These are phyloP conservation scores for Lipophrys pholis DNA, from an alignment of 2,113 vertebrate genomes.

Conservation along the genomic window DNA sequence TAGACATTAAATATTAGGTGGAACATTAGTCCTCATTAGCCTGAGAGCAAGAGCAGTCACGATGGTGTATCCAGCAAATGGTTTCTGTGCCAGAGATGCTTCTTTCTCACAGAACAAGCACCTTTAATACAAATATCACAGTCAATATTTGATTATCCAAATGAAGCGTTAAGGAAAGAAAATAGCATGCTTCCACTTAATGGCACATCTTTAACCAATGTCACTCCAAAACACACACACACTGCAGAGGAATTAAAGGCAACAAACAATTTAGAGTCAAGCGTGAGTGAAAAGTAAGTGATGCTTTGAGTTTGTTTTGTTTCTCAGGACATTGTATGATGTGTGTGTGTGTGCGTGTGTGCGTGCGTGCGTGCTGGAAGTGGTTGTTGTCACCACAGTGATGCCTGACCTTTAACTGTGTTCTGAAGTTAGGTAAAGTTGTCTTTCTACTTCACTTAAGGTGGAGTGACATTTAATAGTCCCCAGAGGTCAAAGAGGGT, in stretches of 20 bases:
- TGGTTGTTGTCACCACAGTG: slow-evolving; percentile 62
- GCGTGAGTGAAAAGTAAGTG: background rate
- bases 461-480: slow-evolving; percentile 85
- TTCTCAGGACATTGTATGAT: background rate
- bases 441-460: slow-evolving; percentile 84
- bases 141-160: slow-evolving; percentile 64
- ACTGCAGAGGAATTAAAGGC: no score
- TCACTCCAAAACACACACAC: no score
- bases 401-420: slow-evolving; percentile 82
- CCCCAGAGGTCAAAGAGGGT: slow-evolving; percentile 81
- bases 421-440: slow-evolving; percentile 82
- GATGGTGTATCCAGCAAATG: slow-evolving; percentile 55
- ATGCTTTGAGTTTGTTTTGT: slow-evolving; percentile 38
- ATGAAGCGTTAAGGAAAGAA: slow-evolving; percentile 66
- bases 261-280: no score
- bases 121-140: slow-evolving; percentile 79
- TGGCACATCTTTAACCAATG: no score
- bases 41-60: slow-evolving; percentile 45
- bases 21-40: slow-evolving; percentile 79
- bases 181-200: slow-evolving; percentile 26
- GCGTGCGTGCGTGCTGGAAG: slow-evolving; percentile 35
- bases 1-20: slow-evolving; percentile 59
- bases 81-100: slow-evolving; percentile 42
- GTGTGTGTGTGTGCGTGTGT: slow-evolving; percentile 22
- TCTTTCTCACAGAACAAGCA: slow-evolving; percentile 40